Percentiles rank a stretch among this genome's conserved stretches.
Evolutionary conservation across 2,888 invertebrate genomes (phyloP).

Genomic region (Toxonevra muliebris): DNA sequence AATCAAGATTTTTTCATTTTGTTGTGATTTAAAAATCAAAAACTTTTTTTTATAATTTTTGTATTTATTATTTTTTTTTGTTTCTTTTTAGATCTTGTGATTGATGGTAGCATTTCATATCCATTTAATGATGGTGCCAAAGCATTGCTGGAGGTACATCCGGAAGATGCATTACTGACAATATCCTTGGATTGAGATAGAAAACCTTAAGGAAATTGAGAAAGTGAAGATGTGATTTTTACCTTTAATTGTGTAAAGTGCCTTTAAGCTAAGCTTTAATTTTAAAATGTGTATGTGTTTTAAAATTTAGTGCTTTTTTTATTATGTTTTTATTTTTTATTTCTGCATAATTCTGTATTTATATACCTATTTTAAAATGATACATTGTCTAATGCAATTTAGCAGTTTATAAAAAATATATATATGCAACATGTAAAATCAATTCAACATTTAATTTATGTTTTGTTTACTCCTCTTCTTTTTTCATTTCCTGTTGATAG

Average conservation of each 20-base stretch:
- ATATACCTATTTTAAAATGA: no score
- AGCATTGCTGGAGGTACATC: slow-evolving; percentile 82
- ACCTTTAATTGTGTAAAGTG: no score
- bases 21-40: background rate
- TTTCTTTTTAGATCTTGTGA: slow-evolving; percentile 75
- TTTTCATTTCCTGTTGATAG: background rate
- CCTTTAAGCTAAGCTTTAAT: no score
- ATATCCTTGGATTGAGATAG: slow-evolving; percentile 66
- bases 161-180: slow-evolving; percentile 89
- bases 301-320: no score
- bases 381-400: no score
- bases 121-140: slow-evolving; percentile 94
- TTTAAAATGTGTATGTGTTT: no score
- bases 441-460: background rate
- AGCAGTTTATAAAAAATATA: background rate
- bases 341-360: no score
- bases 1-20: background rate
- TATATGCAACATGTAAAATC: slow-evolving; percentile 6
- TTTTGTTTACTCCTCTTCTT: no score
- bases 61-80: slow-evolving; percentile 14
- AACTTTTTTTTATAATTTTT: no score
- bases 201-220: no score
- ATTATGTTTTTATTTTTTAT: no score
- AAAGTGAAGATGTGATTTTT: no score
- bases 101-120: slow-evolving; percentile 94